Conservation (phyloP, 92 coral and sea anemone genomes). For the Zoanthus sociatus region DNA sequence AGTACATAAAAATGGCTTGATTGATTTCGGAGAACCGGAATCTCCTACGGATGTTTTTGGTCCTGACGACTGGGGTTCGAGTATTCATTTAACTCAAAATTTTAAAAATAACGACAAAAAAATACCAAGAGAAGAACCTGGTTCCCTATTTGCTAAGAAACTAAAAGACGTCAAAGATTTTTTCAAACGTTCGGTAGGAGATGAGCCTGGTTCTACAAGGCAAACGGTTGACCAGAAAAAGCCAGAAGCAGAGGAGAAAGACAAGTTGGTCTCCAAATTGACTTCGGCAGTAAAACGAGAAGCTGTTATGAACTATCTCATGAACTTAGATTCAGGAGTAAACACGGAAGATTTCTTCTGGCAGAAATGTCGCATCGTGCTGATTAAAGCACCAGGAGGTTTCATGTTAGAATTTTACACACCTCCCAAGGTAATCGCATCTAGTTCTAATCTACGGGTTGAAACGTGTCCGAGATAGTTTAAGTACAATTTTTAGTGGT, state of each 20-base stretch:
- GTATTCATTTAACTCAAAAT: slow-evolving; percentile 80
- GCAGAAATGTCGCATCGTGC: slow-evolving; percentile 96
- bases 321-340: slow-evolving; percentile 93
- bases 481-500: not conserved
- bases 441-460: not conserved
- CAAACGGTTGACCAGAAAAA: slow-evolving; percentile 54
- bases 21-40: slow-evolving; percentile 94
- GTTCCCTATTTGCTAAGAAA: slow-evolving; percentile 67
- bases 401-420: slow-evolving; percentile 96
- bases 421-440: slow-evolving; percentile 91
- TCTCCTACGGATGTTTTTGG: slow-evolving; percentile 92
- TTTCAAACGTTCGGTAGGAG: slow-evolving; percentile 82
- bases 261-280: slow-evolving; percentile 45
- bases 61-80: slow-evolving; percentile 94
- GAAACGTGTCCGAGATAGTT: not conserved
- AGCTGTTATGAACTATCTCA: slow-evolving; percentile 89
- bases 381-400: slow-evolving; percentile 98
- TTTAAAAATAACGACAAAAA: slow-evolving; percentile 74
- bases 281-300: slow-evolving; percentile 74
- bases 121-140: slow-evolving; percentile 69
- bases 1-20: slow-evolving; percentile 86
- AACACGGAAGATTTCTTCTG: slow-evolving; percentile 98
- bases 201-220: slow-evolving; percentile 58
- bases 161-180: slow-evolving; percentile 81
- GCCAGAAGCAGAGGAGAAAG: slow-evolving; percentile 52